Evolutionary conservation across 2,797 vertebrate species (phyloP).

Genomic region (Platalea minor): DNA sequence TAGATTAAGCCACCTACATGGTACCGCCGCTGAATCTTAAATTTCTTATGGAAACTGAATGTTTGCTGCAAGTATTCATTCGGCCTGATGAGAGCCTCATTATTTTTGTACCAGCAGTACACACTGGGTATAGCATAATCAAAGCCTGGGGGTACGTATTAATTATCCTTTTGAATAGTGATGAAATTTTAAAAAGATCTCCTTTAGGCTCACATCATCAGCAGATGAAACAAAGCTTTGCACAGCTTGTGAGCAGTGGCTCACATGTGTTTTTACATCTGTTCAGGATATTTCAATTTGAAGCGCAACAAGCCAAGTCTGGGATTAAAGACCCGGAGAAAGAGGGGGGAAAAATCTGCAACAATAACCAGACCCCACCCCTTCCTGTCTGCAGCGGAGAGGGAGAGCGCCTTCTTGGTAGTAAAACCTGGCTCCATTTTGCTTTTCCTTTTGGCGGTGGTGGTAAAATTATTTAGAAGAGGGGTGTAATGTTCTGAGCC

Average conservation of each 20-base stretch:
- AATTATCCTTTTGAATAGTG: slow-evolving; percentile 99
- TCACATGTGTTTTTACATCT: slow-evolving; percentile 99
- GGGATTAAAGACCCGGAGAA: slow-evolving; percentile 91
- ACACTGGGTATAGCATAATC: slow-evolving; percentile 95
- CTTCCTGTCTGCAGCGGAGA: background rate
- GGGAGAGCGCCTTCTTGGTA: background rate
- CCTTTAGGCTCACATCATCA: slow-evolving; percentile 96
- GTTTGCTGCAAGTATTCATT: slow-evolving; percentile 85
- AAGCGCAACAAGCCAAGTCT: slow-evolving; percentile 89
- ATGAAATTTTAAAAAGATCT: slow-evolving; percentile 99
- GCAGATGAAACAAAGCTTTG: slow-evolving; percentile 97
- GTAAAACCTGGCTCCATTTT: slow-evolving; percentile 34
- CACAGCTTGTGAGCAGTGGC: slow-evolving; percentile 91
- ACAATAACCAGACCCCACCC: slow-evolving; percentile 62
- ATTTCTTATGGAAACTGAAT: slow-evolving; percentile 91
- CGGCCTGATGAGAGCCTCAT: slow-evolving; percentile 95
- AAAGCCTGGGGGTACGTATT: slow-evolving; percentile 99
- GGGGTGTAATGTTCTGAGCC: background rate
- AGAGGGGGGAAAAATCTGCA: slow-evolving; percentile 29
- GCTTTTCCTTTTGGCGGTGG: background rate
- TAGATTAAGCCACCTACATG: slow-evolving; percentile 77
- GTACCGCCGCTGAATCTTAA: slow-evolving; percentile 87
- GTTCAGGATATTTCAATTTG: slow-evolving; percentile 99
- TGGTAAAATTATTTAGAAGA: background rate
- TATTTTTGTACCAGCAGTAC: slow-evolving; percentile 90